Evolutionary conservation across 2,888 invertebrate species (phyloP).

Genomic region (Trissonchulus latispiculum): DNA sequence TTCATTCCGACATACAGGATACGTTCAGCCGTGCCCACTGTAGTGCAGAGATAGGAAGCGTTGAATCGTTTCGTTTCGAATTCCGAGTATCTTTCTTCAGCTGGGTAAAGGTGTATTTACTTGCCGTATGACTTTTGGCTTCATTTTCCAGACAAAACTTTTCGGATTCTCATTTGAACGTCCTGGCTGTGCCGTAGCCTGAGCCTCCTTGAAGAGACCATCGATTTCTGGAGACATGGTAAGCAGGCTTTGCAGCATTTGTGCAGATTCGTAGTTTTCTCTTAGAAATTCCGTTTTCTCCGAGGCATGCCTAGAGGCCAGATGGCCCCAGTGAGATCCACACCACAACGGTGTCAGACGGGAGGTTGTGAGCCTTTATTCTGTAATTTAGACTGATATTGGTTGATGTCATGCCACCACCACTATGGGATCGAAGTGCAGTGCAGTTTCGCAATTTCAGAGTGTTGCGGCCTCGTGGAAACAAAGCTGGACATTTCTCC

Average conservation of each 20-base stretch:
- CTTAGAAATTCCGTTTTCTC: not conserved
- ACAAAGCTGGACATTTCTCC: not conserved
- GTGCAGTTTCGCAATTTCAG: not conserved
- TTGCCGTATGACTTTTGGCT: too few species aligned
- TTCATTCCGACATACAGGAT: too few species aligned
- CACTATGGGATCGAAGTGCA: not conserved
- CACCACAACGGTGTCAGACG: not conserved
- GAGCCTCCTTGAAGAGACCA: not conserved
- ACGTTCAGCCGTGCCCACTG: too few species aligned
- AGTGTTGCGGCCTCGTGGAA: not conserved
- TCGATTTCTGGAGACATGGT: not conserved
- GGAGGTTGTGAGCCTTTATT: constrained; percentile 1
- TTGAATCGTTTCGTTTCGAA: too few species aligned
- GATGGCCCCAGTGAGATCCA: not conserved
- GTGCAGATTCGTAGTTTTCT: not conserved
- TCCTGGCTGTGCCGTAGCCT: not conserved
- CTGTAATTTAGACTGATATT: not conserved
- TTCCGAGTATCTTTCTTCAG: too few species aligned
- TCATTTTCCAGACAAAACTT: not conserved
- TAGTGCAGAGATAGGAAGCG: too few species aligned
- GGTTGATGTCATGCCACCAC: not conserved
- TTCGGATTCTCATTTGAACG: not conserved
- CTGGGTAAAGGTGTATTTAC: too few species aligned
- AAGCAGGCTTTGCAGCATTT: not conserved
- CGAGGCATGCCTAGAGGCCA: not conserved